These are phyloP conservation scores for Procambarus clarkii DNA, from an alignment of 1,140 invertebrate species.

Conservation along the genomic window DNA sequence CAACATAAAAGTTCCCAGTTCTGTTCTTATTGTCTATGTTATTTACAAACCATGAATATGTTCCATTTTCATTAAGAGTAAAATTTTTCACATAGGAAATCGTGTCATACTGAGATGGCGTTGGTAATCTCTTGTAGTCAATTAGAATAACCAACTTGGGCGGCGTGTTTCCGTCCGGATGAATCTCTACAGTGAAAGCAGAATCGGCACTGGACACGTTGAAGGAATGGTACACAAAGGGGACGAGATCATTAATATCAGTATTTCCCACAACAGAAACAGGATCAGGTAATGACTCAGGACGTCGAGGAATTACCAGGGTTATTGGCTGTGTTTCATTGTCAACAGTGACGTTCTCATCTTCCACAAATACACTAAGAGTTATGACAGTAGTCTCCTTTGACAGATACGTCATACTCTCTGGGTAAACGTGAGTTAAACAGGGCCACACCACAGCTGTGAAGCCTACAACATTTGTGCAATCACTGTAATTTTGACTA, in stretches of 20 bases:
- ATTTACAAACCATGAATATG: conserved; percentile 20
- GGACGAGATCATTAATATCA: not conserved
- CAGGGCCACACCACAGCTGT: conserved; percentile 36
- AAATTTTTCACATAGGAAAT: not conserved
- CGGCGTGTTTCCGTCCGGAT: not conserved
- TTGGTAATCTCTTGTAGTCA: conserved; percentile 41
- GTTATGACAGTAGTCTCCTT: not conserved
- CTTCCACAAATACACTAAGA: not conserved
- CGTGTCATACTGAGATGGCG: conserved; percentile 25
- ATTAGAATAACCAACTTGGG: conserved; percentile 28
- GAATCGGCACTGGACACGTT: conserved; percentile 8
- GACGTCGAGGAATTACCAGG: conserved; percentile 9
- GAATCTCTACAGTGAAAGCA: conserved; percentile 29
- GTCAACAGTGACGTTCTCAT: not conserved
- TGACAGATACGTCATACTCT: not conserved
- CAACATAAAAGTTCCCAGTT: conserved; percentile 33
- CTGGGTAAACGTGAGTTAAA: conserved; percentile 27
- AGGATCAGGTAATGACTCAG: conserved; percentile 22
- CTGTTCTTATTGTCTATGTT: conserved; percentile 41
- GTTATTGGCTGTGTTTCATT: conserved; percentile 24
- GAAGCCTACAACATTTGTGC: not conserved
- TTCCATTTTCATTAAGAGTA: conserved; percentile 11
- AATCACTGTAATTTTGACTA: not conserved
- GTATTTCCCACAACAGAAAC: not conserved
- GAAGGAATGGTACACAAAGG: conserved; percentile 36